These are phyloP conservation scores for Saxicola maurus DNA, from an alignment of 2,797 vertebrate species.

Conservation along the genomic window DNA sequence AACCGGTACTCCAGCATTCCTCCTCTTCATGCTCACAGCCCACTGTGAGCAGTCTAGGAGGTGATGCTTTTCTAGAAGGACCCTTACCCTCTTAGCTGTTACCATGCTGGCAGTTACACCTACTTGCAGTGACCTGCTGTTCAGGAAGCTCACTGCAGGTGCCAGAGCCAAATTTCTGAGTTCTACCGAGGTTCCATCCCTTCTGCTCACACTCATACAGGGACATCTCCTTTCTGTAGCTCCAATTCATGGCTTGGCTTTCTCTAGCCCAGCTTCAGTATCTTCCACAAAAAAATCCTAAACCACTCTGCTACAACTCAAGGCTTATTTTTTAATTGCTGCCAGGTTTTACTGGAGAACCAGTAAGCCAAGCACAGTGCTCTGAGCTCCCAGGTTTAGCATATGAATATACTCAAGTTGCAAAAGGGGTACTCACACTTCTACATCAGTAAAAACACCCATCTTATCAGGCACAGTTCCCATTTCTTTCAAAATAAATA, in stretches of 20 bases:
- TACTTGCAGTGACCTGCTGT: not conserved
- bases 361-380: not conserved
- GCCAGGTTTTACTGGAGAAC: not conserved
- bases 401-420: not conserved
- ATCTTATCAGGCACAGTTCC: not conserved
- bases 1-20: not conserved
- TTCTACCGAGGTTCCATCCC: not conserved
- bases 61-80: not conserved
- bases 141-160: not conserved
- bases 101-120: not conserved
- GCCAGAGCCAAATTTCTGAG: not conserved
- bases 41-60: not conserved
- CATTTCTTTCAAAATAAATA: slow-evolving; percentile 76
- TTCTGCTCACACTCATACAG: not conserved
- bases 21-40: not conserved
- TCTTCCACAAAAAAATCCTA: not conserved
- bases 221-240: not conserved
- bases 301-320: not conserved
- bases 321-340: not conserved
- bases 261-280: not conserved
- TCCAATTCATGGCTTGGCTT: not conserved
- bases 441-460: not conserved
- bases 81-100: not conserved
- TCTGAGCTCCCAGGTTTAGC: not conserved
- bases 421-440: not conserved